A percentile compares a stretch with the other conserved stretches of the same genome.
phyloP scores from a whole-genome alignment of 2,888 invertebrate genomes.

The Escarpia spicata region DNA sequence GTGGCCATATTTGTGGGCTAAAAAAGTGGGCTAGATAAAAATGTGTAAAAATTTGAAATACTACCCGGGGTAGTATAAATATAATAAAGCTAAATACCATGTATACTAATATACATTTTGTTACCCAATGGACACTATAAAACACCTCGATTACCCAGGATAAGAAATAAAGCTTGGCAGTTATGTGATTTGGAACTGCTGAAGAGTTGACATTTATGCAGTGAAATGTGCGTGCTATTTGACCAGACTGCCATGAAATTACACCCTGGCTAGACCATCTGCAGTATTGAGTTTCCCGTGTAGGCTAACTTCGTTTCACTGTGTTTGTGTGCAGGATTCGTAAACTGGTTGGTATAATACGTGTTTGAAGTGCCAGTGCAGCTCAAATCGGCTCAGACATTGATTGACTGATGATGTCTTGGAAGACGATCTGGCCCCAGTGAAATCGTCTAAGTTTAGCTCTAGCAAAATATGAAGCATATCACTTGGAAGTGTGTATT shows the following conservation, averaged over 20 bases:
- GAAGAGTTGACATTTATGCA: constrained; percentile 10
- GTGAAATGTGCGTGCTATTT: background rate
- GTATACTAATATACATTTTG: background rate
- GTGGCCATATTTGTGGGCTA: background rate
- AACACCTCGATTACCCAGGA: background rate
- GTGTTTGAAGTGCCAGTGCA: constrained; percentile 12
- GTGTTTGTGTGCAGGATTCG: background rate
- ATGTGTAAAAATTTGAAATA: background rate
- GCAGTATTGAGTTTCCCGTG: background rate
- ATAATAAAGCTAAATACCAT: background rate
- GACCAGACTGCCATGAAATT: constrained; percentile 12
- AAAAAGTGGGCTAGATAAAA: background rate
- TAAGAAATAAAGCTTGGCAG: background rate
- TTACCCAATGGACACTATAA: background rate
- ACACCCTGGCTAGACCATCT: background rate
- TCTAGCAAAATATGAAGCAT: background rate
- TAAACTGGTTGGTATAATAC: background rate
- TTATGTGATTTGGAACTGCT: constrained; percentile 2
- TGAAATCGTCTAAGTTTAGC: background rate
- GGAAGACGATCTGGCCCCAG: background rate
- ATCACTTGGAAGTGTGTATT: background rate
- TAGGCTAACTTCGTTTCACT: constrained; percentile 5
- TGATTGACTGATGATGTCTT: constrained; percentile 13
- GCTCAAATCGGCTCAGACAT: background rate
- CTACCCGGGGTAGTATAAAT: background rate